A percentile compares a stretch with the other conserved stretches of the same genome.
Evolutionary conservation across 2,797 vertebrate genomes (phyloP).

Genomic region (Parambassis ranga): DNA sequence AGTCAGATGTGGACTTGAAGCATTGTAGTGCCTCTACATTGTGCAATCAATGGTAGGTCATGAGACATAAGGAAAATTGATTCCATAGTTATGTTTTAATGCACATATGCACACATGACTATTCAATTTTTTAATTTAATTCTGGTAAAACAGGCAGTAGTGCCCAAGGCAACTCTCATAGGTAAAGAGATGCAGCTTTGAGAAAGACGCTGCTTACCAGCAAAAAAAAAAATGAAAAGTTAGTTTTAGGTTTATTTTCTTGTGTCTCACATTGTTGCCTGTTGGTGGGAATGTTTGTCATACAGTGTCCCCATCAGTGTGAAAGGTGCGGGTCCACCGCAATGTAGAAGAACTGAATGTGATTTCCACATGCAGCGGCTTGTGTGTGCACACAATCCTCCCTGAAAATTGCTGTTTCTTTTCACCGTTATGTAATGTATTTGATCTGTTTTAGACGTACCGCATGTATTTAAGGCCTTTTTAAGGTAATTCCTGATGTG

Average conservation of each 20-base stretch:
- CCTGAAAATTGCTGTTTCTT: slow-evolving; percentile 40
- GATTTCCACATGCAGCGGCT: background rate
- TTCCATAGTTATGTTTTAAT: slow-evolving; percentile 27
- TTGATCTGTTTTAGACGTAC: slow-evolving; percentile 9
- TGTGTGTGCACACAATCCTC: slow-evolving; percentile 23
- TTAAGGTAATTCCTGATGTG: slow-evolving; percentile 45
- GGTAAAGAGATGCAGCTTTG: background rate
- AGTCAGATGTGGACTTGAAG: background rate
- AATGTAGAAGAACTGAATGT: background rate
- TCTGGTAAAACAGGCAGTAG: slow-evolving; percentile 1
- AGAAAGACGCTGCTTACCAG: background rate
- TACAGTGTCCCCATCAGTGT: background rate
- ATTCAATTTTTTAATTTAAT: too few species aligned
- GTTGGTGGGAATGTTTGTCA: slow-evolving; percentile 9
- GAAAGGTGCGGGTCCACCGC: background rate
- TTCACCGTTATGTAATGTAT: slow-evolving; percentile 40
- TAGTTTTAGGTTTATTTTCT: slow-evolving; percentile 14
- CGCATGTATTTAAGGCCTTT: slow-evolving; percentile 65
- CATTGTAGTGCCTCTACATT: slow-evolving; percentile 12
- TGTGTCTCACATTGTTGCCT: slow-evolving; percentile 32
- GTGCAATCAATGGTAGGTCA: slow-evolving; percentile 14
- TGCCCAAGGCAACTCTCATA: background rate
- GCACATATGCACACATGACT: slow-evolving; percentile 11
- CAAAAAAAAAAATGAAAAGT: background rate
- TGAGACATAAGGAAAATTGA: slow-evolving; percentile 6